Percentiles rank a stretch among this genome's conserved stretches.
These are phyloP conservation scores for Pyxicephalus adspersus DNA, from an alignment of 2,113 vertebrate genomes.

Conservation along the genomic window DNA sequence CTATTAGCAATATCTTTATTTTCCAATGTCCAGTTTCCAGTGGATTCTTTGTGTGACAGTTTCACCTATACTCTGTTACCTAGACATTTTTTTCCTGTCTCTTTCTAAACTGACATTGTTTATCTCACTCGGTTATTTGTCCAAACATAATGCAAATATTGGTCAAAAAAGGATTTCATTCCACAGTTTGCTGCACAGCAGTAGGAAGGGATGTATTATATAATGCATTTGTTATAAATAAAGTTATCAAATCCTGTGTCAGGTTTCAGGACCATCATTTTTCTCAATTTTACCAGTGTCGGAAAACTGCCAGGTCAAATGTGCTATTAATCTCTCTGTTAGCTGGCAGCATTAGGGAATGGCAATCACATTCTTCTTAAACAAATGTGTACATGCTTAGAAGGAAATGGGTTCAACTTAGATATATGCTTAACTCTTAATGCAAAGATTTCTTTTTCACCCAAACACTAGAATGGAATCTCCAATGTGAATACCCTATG, in stretches of 20 bases:
- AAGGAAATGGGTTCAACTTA: slow-evolving; percentile 9
- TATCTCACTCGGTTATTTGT: neutral
- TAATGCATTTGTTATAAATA: slow-evolving; percentile 43
- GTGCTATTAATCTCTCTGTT: slow-evolving; percentile 49
- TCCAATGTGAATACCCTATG: neutral
- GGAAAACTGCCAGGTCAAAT: slow-evolving; percentile 48
- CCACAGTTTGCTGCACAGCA: neutral
- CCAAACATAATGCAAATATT: neutral
- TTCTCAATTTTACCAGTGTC: slow-evolving; percentile 45
- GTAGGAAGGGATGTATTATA: neutral
- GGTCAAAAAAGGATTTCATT: neutral
- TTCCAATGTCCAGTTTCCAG: too few relatives aligned
- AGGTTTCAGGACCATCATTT: slow-evolving; percentile 42
- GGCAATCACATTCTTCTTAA: slow-evolving; percentile 26
- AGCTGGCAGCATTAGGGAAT: slow-evolving; percentile 6
- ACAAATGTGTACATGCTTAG: slow-evolving; percentile 33
- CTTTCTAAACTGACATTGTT: too few relatives aligned
- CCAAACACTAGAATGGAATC: neutral
- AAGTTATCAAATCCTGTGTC: slow-evolving; percentile 45
- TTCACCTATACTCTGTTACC: too few relatives aligned
- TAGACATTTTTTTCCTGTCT: too few relatives aligned
- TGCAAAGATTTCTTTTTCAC: neutral
- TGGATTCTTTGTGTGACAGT: too few relatives aligned
- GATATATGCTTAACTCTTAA: neutral
- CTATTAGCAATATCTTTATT: too few relatives aligned